Conservation (phyloP, 2,113 vertebrate species). For the Caranx ignobilis region DNA sequence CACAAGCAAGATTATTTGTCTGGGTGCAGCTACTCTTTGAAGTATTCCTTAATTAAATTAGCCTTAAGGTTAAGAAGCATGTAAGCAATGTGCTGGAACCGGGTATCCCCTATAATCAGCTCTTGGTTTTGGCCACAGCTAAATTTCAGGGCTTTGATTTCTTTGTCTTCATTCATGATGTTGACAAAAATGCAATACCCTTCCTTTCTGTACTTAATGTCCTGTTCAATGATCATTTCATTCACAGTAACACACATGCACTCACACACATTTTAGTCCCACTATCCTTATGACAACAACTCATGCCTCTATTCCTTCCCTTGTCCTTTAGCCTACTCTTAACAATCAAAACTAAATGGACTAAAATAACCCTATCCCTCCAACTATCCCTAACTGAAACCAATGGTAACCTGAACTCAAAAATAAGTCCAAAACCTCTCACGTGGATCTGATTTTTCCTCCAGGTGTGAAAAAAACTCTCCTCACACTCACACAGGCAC, state of each 20-base stretch:
- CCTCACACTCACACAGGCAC: conserved; percentile 10
- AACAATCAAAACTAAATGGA: too few species aligned
- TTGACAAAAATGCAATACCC: background rate
- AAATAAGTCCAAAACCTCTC: too few species aligned
- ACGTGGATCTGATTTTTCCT: too few species aligned
- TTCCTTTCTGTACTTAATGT: background rate
- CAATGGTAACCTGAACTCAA: too few species aligned
- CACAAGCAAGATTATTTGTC: background rate
- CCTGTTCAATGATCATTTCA: conserved; percentile 5
- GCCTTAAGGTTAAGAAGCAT: conserved; percentile 34
- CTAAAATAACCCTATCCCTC: too few species aligned
- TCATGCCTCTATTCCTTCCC: too few species aligned
- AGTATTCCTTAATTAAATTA: conserved; percentile 40
- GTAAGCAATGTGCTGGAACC: conserved; percentile 27
- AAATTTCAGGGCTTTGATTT: conserved; percentile 22
- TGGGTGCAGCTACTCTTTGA: conserved; percentile 34
- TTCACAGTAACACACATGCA: background rate
- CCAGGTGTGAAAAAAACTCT: too few species aligned
- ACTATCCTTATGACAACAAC: too few species aligned
- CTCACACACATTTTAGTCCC: background rate
- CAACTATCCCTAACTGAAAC: too few species aligned
- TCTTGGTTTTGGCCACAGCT: conserved; percentile 19
- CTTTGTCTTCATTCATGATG: background rate
- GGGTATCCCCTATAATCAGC: conserved; percentile 18
- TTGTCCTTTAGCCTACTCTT: too few species aligned